These are phyloP conservation scores for Phlogophora meticulosa DNA, from an alignment of 2,888 invertebrate species.

Conservation along the genomic window DNA sequence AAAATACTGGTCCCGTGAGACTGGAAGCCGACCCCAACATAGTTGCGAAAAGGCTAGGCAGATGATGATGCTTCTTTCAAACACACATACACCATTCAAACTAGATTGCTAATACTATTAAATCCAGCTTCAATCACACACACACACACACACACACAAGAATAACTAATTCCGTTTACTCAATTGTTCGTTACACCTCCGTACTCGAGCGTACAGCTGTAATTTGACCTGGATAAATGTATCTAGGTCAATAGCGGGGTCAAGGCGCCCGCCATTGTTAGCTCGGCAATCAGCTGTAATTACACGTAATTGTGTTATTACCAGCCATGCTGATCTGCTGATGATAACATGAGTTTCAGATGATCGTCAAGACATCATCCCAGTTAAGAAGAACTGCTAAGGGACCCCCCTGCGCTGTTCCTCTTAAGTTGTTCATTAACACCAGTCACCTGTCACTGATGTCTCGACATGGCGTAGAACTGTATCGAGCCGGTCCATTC, in stretches of 20 bases:
- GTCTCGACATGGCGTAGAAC: no score
- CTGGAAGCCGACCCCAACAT: no score
- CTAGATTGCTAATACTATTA: background rate
- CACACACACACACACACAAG: slow-evolving; percentile 18
- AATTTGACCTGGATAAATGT: slow-evolving; percentile 74
- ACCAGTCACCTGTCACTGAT: background rate
- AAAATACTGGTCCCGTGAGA: no score
- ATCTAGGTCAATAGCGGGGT: slow-evolving; percentile 79
- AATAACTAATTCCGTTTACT: slow-evolving; percentile 37
- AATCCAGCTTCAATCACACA: slow-evolving; percentile 12
- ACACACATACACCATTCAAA: background rate
- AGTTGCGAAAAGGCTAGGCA: no score
- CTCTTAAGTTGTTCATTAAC: background rate
- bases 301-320: slow-evolving; percentile 65
- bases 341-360: slow-evolving; percentile 31
- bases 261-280: slow-evolving; percentile 75
- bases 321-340: slow-evolving; percentile 44
- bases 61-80: no score
- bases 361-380: background rate
- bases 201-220: slow-evolving; percentile 69
- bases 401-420: no score
- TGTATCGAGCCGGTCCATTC: no score
- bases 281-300: slow-evolving; percentile 68
- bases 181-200: slow-evolving; percentile 54
- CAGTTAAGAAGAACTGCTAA: background rate